Evolutionary conservation across 2,888 invertebrate genomes (phyloP), one percentile per base, ranked within the genome.

Genomic region (Eupithecia tripunctaria): DNA sequence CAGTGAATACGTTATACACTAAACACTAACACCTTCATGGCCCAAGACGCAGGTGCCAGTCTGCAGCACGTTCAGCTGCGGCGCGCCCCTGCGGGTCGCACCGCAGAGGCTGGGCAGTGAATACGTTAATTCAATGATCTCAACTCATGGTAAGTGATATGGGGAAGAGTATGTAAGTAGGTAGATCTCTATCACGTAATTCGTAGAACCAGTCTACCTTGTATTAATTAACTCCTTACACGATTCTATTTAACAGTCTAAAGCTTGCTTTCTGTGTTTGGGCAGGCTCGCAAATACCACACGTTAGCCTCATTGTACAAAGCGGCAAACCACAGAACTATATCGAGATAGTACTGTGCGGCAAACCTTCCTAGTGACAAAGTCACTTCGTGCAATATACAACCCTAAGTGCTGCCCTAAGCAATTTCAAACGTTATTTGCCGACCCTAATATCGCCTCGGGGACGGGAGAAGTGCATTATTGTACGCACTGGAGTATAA

Each of bases 391-490:
- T 60, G 43, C 62, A 62, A 21, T 29, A 32, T 21, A 68, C 87
- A 38, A 88, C 85, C 72, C 63, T 68, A 70, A 64, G 67, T 72
- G 70, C 83, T 85, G 86, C 93, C 92, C 93, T 83, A 76, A 90
- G 93, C 93, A 93, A 93, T 92, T 88, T 87, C 88, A 84, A 92
- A 91, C 71, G 75, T 77, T 91, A 91, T 91, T 91, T 92, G 88
- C 89, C 90, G 85, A 88, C 89, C 88, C 91, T 89, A 89, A 90
- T 90, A 88, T 85, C 85, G 90, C 89, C 87, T 81, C 85, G 82
- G 91, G 89, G 86, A 86, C 80, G 81, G 80, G 82, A 81, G 82
- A 83, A 81, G 78, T 87, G 86, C 87, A 85, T 86, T 82, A 83
- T 84, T 87, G 75, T 73, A 69, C 68, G 59, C 71, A 60, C 69